Conservation (phyloP, 2,797 vertebrate genomes). For the Apogon hyalosoma region DNA sequence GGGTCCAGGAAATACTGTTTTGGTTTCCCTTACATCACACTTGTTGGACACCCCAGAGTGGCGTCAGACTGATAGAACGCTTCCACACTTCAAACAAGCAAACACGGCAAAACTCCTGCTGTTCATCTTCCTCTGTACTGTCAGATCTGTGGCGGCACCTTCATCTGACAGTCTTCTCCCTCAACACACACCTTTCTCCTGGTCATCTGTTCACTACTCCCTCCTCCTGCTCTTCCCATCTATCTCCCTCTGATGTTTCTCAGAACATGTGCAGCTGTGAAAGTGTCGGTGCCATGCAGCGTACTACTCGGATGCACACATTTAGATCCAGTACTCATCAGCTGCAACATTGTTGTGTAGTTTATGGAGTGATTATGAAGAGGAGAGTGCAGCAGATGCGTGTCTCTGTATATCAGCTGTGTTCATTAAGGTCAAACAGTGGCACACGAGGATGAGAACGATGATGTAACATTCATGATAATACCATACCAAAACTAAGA, state of each 20-base stretch:
- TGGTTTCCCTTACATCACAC: slow-evolving; percentile 24
- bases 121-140: slow-evolving; percentile 48
- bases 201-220: slow-evolving; percentile 59
- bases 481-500: slow-evolving; percentile 52
- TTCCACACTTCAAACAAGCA: slow-evolving; percentile 32
- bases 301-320: slow-evolving; percentile 6
- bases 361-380: slow-evolving; percentile 50
- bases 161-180: slow-evolving; percentile 55
- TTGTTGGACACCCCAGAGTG: slow-evolving; percentile 8
- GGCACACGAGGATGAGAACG: slow-evolving; percentile 54
- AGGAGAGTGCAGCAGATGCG: slow-evolving; percentile 61
- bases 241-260: slow-evolving; percentile 60
- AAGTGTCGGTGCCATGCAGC: slow-evolving; percentile 20
- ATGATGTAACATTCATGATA: slow-evolving; percentile 72
- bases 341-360: slow-evolving; percentile 47
- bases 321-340: slow-evolving; percentile 13
- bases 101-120: slow-evolving; percentile 37
- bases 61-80: slow-evolving; percentile 16
- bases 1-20: slow-evolving; percentile 7
- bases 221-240: slow-evolving; percentile 38
- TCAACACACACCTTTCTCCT: slow-evolving; percentile 54
- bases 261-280: slow-evolving; percentile 45
- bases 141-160: slow-evolving; percentile 53
- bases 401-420: slow-evolving; percentile 29
- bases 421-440: slow-evolving; percentile 48